These are phyloP conservation scores for Halcyon leucocephala DNA, from an alignment of 2,797 vertebrate species.

Conservation along the genomic window DNA sequence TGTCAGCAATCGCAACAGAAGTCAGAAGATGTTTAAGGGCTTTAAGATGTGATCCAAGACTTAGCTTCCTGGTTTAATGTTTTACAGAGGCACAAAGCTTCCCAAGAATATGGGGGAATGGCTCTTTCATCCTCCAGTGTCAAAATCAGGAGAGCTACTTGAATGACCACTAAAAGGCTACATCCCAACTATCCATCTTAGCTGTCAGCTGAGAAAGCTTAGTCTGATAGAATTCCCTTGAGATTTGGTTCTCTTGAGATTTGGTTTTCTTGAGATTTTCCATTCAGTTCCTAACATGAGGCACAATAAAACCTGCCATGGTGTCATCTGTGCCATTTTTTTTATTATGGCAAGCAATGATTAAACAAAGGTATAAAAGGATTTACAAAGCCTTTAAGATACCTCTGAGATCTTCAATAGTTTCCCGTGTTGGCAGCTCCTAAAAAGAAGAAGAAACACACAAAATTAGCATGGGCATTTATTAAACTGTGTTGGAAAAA, in stretches of 20 bases:
- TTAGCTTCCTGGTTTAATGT: neutral
- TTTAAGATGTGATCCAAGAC: neutral
- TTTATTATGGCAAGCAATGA: neutral
- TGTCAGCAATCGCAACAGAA: neutral
- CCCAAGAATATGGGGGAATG: neutral
- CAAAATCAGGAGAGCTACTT: neutral
- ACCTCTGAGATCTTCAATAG: constrained; percentile 81
- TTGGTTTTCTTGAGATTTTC: neutral
- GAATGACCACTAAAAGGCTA: neutral
- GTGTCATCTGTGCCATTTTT: neutral
- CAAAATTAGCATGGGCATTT: neutral
- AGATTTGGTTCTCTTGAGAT: neutral
- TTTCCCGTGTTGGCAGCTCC: constrained; percentile 76
- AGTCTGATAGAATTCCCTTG: neutral
- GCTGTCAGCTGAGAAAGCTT: neutral
- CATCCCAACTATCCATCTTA: neutral
- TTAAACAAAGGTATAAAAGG: neutral
- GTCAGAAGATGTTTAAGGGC: neutral
- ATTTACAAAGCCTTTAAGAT: constrained; percentile 15
- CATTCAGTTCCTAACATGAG: neutral
- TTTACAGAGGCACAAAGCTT: neutral
- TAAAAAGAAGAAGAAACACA: constrained; percentile 38
- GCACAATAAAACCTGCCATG: neutral
- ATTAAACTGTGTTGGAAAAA: neutral
- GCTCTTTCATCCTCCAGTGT: neutral